Base-by-base conservation (phyloP, 2,888 invertebrate species). In the Lithophane semibrunnea region DNA sequence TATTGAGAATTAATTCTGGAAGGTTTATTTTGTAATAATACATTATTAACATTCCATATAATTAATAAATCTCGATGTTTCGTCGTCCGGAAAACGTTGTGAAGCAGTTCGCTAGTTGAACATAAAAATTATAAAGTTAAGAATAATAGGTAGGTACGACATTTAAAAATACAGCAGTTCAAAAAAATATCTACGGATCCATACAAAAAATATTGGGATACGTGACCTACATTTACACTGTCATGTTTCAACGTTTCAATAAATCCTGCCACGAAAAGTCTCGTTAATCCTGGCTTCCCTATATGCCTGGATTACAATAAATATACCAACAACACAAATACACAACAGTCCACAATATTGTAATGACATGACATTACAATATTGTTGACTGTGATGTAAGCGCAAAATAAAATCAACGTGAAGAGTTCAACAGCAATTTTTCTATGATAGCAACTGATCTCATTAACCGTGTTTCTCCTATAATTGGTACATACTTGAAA, bases 181-280 rank as follows among this genome's bases (percentile, higher is more conserved):
- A 4, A 42, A 37, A 78, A 58, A 24, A 44, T 54, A 52, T 29
- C 13, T 9, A 16, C 4, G 7, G 52, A 29, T 24, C 2, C 2
- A 52, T 21, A 21, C 16, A 82, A 75, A 81, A 63, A 42, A 47
- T 29, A 58, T 52, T 64, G 12, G n/a, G 37, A 3, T 37, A 18
- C 24, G 24, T 65, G 75, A 75, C 76, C 76, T 65, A 75, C n/a
- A 61, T 76, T 61, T 75, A 42, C 42, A 16, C 75, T 37, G 65
- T 78, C 65, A 75, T 82, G 44, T 78, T 78, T 44, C 52, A 81
- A 82, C 75, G 64, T 78, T 78, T 79, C 78, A 82, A 82, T 79
- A 82, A 79, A 66, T 76, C 52, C 65, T 12, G 65, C 65, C 21
- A 79, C 65, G 47, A 79, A 82, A 75, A 61, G 52, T 79, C 82